These are phyloP conservation scores for Okamejei kenojei DNA, from an alignment of 2,797 vertebrate genomes.

Conservation along the genomic window DNA sequence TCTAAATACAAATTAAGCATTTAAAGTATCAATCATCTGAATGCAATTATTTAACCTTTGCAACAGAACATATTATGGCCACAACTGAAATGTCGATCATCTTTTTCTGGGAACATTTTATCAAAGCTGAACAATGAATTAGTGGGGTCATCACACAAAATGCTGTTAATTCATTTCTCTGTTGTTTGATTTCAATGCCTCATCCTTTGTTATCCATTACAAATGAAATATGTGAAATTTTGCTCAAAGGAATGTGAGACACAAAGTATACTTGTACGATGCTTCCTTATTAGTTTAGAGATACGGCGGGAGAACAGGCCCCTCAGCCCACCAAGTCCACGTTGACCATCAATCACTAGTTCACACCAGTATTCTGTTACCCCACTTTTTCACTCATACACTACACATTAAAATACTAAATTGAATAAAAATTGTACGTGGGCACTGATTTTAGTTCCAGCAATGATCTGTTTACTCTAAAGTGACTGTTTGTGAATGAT, in stretches of 20 bases:
- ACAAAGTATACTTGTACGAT: background rate
- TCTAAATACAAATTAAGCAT: conserved; percentile 6
- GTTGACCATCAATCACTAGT: too few relatives aligned
- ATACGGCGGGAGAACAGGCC: too few relatives aligned
- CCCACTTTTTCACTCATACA: too few relatives aligned
- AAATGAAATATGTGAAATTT: background rate
- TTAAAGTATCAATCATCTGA: conserved; percentile 24
- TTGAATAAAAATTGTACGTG: background rate
- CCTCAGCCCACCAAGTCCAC: too few relatives aligned
- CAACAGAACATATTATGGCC: background rate
- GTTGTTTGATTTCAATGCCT: background rate
- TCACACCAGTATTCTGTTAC: too few relatives aligned
- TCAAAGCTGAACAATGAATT: background rate
- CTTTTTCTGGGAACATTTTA: background rate
- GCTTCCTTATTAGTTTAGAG: background rate
- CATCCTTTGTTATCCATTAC: background rate
- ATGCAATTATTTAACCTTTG: background rate
- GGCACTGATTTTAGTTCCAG: background rate
- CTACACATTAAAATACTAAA: too few relatives aligned
- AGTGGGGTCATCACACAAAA: background rate
- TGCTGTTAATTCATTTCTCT: background rate
- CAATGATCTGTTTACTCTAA: background rate
- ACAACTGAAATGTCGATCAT: background rate
- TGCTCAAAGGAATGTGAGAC: too few relatives aligned
- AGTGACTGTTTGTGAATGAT: too few relatives aligned